Percentiles rank a stretch among this genome's conserved stretches.
Evolutionary conservation across 1,140 invertebrate genomes (phyloP).

Genomic region (Muscidifurax raptorellus): DNA sequence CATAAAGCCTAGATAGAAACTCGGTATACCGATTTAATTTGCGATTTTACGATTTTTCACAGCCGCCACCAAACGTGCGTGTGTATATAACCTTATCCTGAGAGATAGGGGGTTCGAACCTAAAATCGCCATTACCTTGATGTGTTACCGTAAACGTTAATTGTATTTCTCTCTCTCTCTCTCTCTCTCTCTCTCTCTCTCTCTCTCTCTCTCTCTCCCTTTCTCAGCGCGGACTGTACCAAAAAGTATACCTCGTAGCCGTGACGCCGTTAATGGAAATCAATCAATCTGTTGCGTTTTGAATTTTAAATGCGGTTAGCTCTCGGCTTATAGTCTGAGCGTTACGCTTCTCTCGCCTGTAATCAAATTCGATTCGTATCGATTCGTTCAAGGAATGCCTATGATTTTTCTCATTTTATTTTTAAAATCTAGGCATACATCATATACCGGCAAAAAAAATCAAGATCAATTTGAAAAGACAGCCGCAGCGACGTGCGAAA

Average conservation of each 20-base stretch:
- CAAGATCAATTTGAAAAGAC: too few species aligned
- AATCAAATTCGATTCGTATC: not conserved
- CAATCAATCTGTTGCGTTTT: conserved; percentile 10
- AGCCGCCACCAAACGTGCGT: not conserved
- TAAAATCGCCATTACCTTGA: not conserved
- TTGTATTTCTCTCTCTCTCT: not conserved
- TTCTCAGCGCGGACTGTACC: too few species aligned
- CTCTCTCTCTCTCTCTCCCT: too few species aligned
- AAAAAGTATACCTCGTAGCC: too few species aligned
- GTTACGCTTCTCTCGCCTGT: not conserved
- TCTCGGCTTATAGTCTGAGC: too few species aligned
- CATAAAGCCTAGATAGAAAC: not conserved
- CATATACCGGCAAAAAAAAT: too few species aligned
- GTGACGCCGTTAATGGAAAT: not conserved
- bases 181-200: too few species aligned
- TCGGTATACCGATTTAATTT: not conserved
- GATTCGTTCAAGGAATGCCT: not conserved
- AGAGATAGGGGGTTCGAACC: not conserved
- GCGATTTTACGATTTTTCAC: conserved; percentile 1
- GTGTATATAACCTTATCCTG: too few species aligned
- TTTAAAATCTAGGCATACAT: too few species aligned
- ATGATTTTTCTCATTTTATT: not conserved
- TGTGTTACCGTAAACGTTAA: not conserved
- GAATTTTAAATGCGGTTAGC: conserved; percentile 18
- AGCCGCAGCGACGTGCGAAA: too few species aligned